Percentiles rank a stretch among this genome's conserved stretches.
phyloP scores from a whole-genome alignment of 2,113 vertebrate genomes.

The Epinephelus moara region DNA sequence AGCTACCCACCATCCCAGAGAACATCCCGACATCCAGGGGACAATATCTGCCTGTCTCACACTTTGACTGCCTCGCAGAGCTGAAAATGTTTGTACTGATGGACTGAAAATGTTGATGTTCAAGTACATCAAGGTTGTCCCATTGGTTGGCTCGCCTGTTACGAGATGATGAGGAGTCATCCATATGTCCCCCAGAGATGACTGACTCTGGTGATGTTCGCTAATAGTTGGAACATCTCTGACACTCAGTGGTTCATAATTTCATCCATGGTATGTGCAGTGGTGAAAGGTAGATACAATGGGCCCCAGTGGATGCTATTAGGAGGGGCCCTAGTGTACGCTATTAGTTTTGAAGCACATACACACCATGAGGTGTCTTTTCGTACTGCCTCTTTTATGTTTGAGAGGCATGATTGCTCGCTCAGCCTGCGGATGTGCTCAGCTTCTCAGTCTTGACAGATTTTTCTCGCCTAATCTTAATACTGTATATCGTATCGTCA shows the following conservation, averaged over 20 bases:
- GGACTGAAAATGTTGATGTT: constrained; percentile 3
- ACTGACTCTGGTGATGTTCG: not conserved
- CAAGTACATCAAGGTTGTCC: not conserved
- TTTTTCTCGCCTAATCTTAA: too few species aligned
- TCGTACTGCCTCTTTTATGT: too few species aligned
- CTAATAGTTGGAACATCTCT: not conserved
- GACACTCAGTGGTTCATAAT: not conserved
- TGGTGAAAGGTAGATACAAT: too few species aligned
- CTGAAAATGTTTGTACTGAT: constrained; percentile 12
- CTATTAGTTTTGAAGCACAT: too few species aligned
- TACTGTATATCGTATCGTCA: too few species aligned
- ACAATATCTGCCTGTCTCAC: constrained; percentile 68
- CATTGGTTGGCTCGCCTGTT: not conserved
- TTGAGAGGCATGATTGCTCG: too few species aligned
- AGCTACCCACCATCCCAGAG: constrained; percentile 60
- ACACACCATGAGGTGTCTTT: too few species aligned
- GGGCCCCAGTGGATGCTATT: too few species aligned
- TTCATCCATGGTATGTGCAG: too few species aligned
- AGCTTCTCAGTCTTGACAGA: too few species aligned
- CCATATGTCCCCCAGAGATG: not conserved
- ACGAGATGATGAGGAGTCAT: not conserved
- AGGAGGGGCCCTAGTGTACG: too few species aligned
- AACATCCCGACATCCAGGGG: constrained; percentile 47
- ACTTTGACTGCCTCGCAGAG: not conserved
- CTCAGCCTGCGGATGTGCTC: too few species aligned